Evolutionary conservation across 2,888 invertebrate species (phyloP).

Genomic region (Theodoxus fluviatilis): DNA sequence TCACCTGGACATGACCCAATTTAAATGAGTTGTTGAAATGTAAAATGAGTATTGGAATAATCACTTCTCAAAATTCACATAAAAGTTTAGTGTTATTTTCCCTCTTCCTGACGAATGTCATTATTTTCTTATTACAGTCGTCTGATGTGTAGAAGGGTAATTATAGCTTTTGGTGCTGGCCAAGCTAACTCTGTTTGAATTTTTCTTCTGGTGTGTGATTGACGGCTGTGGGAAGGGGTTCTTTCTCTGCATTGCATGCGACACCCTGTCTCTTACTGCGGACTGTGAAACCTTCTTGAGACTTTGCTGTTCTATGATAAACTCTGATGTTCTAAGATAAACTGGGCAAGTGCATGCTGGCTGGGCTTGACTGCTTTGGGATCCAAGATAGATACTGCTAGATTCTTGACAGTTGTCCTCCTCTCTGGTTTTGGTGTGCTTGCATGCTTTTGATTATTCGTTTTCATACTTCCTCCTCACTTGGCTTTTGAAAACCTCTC

Average conservation of each 20-base stretch:
- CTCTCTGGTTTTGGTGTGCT: no score
- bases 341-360: no score
- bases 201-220: background rate
- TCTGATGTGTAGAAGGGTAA: conserved; percentile 29
- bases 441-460: no score
- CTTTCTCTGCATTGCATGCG: background rate
- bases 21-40: background rate
- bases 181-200: background rate
- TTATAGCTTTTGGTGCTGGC: background rate
- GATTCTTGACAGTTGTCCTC: no score
- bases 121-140: conserved; percentile 28
- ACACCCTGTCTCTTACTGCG: background rate
- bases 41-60: background rate
- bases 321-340: no score
- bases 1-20: background rate
- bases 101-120: conserved; percentile 4
- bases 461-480: no score
- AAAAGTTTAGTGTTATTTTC: background rate
- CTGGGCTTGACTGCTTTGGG: no score
- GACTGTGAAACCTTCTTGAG: background rate
- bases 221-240: no score
- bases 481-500: no score
- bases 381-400: no score
- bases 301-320: background rate
- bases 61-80: background rate